Conservation (phyloP, 2,113 vertebrate species). For the Festucalex cinctus region DNA sequence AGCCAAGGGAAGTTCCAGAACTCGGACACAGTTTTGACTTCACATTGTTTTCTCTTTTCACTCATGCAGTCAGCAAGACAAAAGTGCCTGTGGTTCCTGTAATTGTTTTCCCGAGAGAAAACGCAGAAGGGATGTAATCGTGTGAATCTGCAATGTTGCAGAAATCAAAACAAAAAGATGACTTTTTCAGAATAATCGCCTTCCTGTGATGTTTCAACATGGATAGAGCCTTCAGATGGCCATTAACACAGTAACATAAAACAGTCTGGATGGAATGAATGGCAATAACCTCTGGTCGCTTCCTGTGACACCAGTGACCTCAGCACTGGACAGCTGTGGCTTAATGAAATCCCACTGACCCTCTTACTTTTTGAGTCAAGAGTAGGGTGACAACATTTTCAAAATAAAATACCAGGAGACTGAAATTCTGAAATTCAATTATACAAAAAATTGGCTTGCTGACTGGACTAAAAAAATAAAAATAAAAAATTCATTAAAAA, state of each 20-base stretch:
- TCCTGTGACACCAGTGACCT: slow-evolving; percentile 14
- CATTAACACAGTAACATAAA: not conserved
- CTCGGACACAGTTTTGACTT: slow-evolving; percentile 15
- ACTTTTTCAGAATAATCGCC: slow-evolving; percentile 8
- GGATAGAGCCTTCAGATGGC: not conserved
- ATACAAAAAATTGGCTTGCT: too few relatives aligned
- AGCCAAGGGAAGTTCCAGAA: slow-evolving; percentile 13
- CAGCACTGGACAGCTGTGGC: slow-evolving; percentile 18
- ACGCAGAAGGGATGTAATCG: slow-evolving; percentile 48
- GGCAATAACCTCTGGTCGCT: not conserved
- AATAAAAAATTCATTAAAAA: too few relatives aligned
- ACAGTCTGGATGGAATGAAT: slow-evolving; percentile 4
- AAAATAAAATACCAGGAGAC: too few relatives aligned
- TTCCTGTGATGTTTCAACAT: slow-evolving; percentile 4
- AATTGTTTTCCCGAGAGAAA: slow-evolving; percentile 62
- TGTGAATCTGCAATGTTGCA: slow-evolving; percentile 38
- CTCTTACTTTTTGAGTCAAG: not conserved
- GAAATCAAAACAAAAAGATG: slow-evolving; percentile 32
- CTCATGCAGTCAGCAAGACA: slow-evolving; percentile 31
- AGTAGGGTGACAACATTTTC: not conserved
- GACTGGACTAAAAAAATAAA: too few relatives aligned
- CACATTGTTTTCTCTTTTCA: slow-evolving; percentile 46
- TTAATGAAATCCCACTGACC: slow-evolving; percentile 8
- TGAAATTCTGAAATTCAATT: too few relatives aligned
- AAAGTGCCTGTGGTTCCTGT: slow-evolving; percentile 52